These are phyloP conservation scores for Horisme vitalbata DNA, from an alignment of 2,888 invertebrate genomes.

Conservation along the genomic window DNA sequence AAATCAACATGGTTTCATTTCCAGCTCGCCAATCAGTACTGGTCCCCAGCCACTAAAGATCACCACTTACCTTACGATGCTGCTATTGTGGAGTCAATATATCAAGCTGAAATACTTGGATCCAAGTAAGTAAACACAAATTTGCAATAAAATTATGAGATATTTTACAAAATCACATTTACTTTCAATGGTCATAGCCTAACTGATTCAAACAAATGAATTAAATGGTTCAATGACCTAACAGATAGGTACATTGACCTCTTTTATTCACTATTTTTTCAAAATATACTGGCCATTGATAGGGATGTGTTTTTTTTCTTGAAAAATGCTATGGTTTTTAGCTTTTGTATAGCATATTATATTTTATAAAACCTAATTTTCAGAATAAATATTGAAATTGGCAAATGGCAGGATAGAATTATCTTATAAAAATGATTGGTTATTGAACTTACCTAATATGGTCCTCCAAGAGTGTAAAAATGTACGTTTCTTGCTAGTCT, in stretches of 20 bases:
- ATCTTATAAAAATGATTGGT: no score
- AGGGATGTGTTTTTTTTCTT: no score
- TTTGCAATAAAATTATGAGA: constrained; percentile 1
- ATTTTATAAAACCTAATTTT: no score
- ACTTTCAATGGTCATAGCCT: constrained; percentile 55
- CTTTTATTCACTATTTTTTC: constrained; percentile 55
- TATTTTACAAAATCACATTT: constrained; percentile 33
- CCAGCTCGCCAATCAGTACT: constrained; percentile 95
- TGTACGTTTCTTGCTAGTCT: no score
- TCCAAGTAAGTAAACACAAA: constrained; percentile 85
- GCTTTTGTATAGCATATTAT: no score
- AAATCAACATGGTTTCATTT: constrained; percentile 70
- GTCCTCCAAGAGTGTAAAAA: no score
- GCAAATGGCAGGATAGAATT: no score
- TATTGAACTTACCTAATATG: no score
- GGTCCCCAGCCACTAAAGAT: constrained; percentile 92
- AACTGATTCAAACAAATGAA: constrained; percentile 71
- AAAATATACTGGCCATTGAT: constrained; percentile 47
- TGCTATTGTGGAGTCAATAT: constrained; percentile 93
- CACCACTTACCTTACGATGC: constrained; percentile 89
- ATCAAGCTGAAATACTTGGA: constrained; percentile 92
- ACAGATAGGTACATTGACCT: constrained; percentile 70
- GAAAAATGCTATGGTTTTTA: no score
- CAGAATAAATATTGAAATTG: no score
- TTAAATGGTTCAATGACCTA: constrained; percentile 64